phyloP scores from a whole-genome alignment of 2,888 invertebrate species.

The Homarus gammarus region DNA sequence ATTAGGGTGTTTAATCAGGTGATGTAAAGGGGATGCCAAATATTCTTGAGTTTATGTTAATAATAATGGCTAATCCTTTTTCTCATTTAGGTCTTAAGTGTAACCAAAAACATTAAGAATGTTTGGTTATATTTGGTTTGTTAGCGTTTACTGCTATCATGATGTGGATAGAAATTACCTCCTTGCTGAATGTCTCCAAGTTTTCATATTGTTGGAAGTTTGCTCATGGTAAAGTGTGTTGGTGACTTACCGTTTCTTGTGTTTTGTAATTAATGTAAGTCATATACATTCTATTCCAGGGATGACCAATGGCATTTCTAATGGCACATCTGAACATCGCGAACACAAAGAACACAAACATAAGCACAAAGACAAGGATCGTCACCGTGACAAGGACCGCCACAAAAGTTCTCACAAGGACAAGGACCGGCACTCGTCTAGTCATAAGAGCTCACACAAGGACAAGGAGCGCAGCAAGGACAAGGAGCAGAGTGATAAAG shows the following conservation, averaged over 20 bases:
- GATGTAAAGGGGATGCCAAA: too few relatives aligned
- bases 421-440: slow-evolving; percentile 67
- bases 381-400: slow-evolving; percentile 70
- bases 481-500: slow-evolving; percentile 78
- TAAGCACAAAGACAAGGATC: slow-evolving; percentile 75
- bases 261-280: too few relatives aligned
- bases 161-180: too few relatives aligned
- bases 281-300: slow-evolving; percentile 47
- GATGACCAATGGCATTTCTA: slow-evolving; percentile 74
- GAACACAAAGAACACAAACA: slow-evolving; percentile 73
- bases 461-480: slow-evolving; percentile 78
- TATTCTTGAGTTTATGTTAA: too few relatives aligned
- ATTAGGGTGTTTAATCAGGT: too few relatives aligned
- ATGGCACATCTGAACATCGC: slow-evolving; percentile 71
- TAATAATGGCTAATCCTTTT: too few relatives aligned
- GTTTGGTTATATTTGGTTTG: too few relatives aligned
- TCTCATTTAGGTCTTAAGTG: too few relatives aligned
- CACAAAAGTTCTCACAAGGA: slow-evolving; percentile 69
- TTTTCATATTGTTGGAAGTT: background rate
- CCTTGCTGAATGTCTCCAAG: background rate
- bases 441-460: slow-evolving; percentile 69
- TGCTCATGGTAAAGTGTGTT: too few relatives aligned
- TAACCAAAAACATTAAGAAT: too few relatives aligned
- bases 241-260: background rate
- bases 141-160: too few relatives aligned